These are phyloP conservation scores for Brachionus angularis DNA, from an alignment of 1,140 invertebrate genomes.

Conservation along the genomic window DNA sequence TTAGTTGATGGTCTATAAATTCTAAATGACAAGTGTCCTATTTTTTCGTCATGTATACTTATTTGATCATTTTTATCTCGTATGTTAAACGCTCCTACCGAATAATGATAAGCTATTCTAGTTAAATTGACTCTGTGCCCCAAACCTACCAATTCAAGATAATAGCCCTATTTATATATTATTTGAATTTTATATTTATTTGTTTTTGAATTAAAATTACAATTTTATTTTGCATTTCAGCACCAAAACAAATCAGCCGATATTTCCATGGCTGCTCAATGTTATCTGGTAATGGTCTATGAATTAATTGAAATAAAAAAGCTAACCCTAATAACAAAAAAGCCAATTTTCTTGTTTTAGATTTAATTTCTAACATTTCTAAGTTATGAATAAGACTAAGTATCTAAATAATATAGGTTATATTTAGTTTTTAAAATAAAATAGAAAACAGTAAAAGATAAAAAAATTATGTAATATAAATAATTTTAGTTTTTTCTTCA, in stretches of 20 bases:
- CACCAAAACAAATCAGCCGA: conserved; percentile 31
- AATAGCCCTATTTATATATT: not conserved
- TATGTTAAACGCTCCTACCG: conserved; percentile 31
- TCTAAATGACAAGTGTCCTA: conserved; percentile 15
- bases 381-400: no score
- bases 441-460: no score
- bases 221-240: not conserved
- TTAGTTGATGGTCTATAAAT: conserved; percentile 6
- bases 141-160: conserved; percentile 2
- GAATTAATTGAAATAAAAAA: not conserved
- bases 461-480: no score
- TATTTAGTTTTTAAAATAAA: no score
- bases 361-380: conserved; percentile 19
- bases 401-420: no score
- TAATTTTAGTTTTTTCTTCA: no score
- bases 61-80: conserved; percentile 31
- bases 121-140: conserved; percentile 22
- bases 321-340: not conserved
- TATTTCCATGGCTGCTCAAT: conserved; percentile 44
- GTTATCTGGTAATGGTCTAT: conserved; percentile 38
- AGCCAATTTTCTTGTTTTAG: conserved; percentile 9
- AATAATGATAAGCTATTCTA: conserved; percentile 4
- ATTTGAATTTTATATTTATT: not conserved
- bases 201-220: not conserved
- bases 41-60: conserved; percentile 33